Percentiles rank a stretch among this genome's conserved stretches.
phyloP scores from a whole-genome alignment of 2,113 vertebrate genomes.

The Dipodomys spectabilis region DNA sequence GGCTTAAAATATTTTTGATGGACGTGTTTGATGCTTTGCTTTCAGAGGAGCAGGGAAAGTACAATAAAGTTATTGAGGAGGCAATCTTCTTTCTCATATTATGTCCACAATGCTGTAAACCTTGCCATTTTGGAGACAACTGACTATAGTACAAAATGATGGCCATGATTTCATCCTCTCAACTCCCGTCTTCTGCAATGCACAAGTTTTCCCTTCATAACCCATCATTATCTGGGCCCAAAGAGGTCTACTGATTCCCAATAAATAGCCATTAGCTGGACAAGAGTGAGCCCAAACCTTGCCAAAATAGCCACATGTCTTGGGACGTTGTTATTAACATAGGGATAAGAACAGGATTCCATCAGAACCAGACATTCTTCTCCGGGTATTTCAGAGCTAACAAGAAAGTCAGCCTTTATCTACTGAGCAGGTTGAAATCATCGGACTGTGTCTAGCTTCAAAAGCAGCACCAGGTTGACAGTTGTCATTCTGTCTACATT shows the following conservation, averaged over 20 bases:
- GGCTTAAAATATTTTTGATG: background rate
- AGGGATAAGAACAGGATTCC: no score
- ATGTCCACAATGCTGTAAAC: background rate
- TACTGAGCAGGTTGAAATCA: background rate
- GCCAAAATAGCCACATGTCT: background rate
- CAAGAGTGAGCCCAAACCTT: background rate
- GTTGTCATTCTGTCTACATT: background rate
- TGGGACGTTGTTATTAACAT: background rate
- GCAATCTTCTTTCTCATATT: no score
- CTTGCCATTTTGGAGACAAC: background rate
- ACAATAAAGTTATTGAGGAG: background rate
- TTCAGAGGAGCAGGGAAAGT: background rate
- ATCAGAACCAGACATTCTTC: background rate
- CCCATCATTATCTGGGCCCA: background rate
- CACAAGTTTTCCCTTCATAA: background rate
- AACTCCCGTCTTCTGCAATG: background rate
- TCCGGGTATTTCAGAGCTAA: background rate
- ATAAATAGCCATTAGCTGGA: background rate
- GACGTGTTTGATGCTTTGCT: background rate
- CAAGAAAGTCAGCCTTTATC: background rate
- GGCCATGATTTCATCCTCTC: background rate
- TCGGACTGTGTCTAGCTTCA: background rate
- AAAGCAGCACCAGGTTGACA: background rate
- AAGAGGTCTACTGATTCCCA: background rate
- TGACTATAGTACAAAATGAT: no score